Evolutionary conservation across 2,888 invertebrate genomes (phyloP), one percentile per base, ranked within the genome.

Genomic region (Linyphia triangularis): DNA sequence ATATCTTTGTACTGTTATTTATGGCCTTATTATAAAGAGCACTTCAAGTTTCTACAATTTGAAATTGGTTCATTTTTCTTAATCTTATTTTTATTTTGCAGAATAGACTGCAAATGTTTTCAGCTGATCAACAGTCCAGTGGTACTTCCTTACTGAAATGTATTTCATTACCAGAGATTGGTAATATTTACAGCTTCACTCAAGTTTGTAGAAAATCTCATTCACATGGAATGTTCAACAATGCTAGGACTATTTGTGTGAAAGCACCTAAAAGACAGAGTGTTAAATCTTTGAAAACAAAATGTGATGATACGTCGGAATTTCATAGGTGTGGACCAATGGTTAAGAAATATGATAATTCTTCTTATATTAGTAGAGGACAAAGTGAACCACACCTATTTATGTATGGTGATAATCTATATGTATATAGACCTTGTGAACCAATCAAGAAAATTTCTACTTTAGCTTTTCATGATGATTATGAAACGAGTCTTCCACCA

Each of bases 331-430:
- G 73, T 59, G 75, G 26, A 19, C n/a, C 37, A 57, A 26, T 10
- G 2, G 28, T 28, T 69, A 57, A 65, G 22, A 86, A 81, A 28
- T 28, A 26, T 57, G 81, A 86, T 6, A 30, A 70, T 67, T 13
- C n/a, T 30, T 59, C 51, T 33, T 69, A 43, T 26, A 16, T 63
- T 28, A 61, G 51, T 57, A 73, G 43, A 65, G 88, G 70, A 16
- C 81, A 89, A 69, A 89, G 88, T 84, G 88, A 89, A 84, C 88
- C 88, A 22, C 78, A 78, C 57, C 67, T 89, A 26, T 89, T 89
- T 37, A 89, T 89, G 88, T 79, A 78, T 79, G 84, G 83, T 19
- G 78, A 84, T 40, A 72, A 63, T 59, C 61, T 89, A 24, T 89
- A 89, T 84, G 83, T 83, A 16, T 89, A 89, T 30, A 78, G 77